Evolutionary conservation across 1,140 invertebrate species (phyloP).

Genomic region (Dysdera silvatica): DNA sequence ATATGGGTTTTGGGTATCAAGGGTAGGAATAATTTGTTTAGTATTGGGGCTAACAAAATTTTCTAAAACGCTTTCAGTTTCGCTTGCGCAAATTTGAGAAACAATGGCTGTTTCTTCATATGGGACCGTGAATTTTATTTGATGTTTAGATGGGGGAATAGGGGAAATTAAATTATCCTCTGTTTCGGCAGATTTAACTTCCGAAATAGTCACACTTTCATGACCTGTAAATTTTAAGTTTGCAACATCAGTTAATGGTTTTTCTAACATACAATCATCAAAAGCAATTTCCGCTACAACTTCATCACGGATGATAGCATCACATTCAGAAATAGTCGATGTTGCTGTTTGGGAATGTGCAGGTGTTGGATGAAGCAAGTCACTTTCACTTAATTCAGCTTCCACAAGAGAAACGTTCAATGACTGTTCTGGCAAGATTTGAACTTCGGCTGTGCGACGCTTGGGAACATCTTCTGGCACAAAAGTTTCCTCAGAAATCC

Average conservation of each 20-base stretch:
- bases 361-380: neutral
- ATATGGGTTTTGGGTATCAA: slow-evolving; percentile 9
- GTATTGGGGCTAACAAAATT: slow-evolving; percentile 4
- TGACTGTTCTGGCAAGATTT: slow-evolving; percentile 10
- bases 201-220: slow-evolving; percentile 5
- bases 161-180: slow-evolving; percentile 12
- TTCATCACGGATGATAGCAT: slow-evolving; percentile 18
- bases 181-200: slow-evolving; percentile 11
- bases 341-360: slow-evolving; percentile 7
- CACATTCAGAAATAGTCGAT: slow-evolving; percentile 1
- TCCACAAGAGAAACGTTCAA: slow-evolving; percentile 26
- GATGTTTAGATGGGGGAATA: slow-evolving; percentile 42
- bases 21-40: slow-evolving; percentile 3
- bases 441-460: slow-evolving; percentile 1
- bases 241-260: neutral
- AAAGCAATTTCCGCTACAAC: neutral
- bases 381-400: slow-evolving; percentile 18
- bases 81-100: slow-evolving; percentile 32
- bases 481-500: slow-evolving; percentile 9
- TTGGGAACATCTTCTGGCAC: neutral
- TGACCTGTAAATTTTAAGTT: neutral
- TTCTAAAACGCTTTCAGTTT: slow-evolving; percentile 20
- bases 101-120: slow-evolving; percentile 50
- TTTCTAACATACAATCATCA: neutral
- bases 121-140: slow-evolving; percentile 46